Evolutionary conservation across 2,888 invertebrate species (phyloP).

Genomic region (Peribatodes rhomboidaria): DNA sequence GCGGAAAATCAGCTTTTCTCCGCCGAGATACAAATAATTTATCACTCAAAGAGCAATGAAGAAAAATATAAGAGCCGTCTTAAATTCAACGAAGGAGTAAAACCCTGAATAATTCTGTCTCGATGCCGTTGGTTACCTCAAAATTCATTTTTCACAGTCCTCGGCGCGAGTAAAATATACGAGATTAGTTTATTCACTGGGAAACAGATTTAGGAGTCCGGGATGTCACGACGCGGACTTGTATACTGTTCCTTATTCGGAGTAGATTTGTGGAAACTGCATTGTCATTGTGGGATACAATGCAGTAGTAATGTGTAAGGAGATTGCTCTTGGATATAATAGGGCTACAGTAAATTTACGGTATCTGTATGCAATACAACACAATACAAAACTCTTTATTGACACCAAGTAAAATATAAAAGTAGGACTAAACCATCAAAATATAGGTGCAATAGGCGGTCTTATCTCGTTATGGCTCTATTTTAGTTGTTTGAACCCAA

Average conservation of each 20-base stretch:
- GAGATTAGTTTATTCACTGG: slow-evolving; percentile 68
- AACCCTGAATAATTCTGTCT: slow-evolving; percentile 67
- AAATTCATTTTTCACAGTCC: slow-evolving; percentile 74
- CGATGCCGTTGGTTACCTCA: slow-evolving; percentile 64
- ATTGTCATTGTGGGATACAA: slow-evolving; percentile 8
- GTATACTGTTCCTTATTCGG: slow-evolving; percentile 3
- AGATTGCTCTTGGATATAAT: neutral
- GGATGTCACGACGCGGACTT: slow-evolving; percentile 2
- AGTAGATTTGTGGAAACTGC: slow-evolving; percentile 7
- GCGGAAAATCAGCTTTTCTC: slow-evolving; percentile 41
- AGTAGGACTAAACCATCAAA: no score
- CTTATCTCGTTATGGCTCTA: no score
- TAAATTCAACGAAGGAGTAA: slow-evolving; percentile 49
- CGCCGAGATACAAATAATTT: slow-evolving; percentile 42
- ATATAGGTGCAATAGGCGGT: no score
- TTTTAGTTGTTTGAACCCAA: no score
- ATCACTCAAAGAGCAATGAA: slow-evolving; percentile 45
- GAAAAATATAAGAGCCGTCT: slow-evolving; percentile 41
- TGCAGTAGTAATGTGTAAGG: neutral
- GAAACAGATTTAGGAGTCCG: slow-evolving; percentile 30
- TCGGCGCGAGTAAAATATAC: slow-evolving; percentile 64
- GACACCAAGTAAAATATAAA: no score
- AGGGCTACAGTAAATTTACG: no score
- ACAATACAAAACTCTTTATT: no score
- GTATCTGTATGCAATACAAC: no score